These are phyloP conservation scores for Lumbricus terrestris DNA, from an alignment of 2,888 invertebrate genomes.

Conservation along the genomic window DNA sequence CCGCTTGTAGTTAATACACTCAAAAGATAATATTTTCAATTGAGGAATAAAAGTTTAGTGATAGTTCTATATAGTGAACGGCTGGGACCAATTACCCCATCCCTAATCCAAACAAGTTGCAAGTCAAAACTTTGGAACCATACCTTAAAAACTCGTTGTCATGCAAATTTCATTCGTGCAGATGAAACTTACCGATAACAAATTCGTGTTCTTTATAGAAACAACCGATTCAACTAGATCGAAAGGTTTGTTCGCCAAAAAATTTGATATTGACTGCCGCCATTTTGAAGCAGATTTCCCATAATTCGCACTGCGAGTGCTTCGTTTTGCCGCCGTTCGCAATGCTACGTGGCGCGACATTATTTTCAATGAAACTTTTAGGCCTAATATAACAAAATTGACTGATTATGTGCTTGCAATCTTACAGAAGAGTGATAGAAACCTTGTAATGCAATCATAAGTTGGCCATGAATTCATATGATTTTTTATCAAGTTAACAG, in stretches of 20 bases:
- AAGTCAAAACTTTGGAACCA: neutral
- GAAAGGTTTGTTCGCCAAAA: neutral
- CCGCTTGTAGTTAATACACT: too few relatives aligned
- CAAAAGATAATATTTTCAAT: too few relatives aligned
- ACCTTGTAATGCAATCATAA: neutral
- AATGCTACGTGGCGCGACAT: conserved; percentile 3
- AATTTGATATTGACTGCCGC: conserved; percentile 14
- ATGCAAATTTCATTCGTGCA: neutral
- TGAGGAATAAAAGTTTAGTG: too few relatives aligned
- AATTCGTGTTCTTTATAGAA: neutral
- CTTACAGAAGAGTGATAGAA: neutral
- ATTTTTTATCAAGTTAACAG: too few relatives aligned
- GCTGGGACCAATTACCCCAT: neutral
- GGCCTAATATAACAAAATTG: neutral
- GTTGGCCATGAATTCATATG: too few relatives aligned
- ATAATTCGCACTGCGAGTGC: neutral
- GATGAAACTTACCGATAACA: neutral
- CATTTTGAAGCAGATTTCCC: conserved; percentile 9
- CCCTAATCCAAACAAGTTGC: neutral
- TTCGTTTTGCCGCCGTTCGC: conserved; percentile 3
- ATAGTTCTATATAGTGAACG: too few relatives aligned
- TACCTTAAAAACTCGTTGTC: neutral
- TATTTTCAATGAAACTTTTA: neutral
- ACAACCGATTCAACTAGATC: neutral
- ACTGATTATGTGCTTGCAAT: neutral